These are phyloP conservation scores for Zeuzera pyrina DNA, from an alignment of 2,888 invertebrate genomes.

Conservation along the genomic window DNA sequence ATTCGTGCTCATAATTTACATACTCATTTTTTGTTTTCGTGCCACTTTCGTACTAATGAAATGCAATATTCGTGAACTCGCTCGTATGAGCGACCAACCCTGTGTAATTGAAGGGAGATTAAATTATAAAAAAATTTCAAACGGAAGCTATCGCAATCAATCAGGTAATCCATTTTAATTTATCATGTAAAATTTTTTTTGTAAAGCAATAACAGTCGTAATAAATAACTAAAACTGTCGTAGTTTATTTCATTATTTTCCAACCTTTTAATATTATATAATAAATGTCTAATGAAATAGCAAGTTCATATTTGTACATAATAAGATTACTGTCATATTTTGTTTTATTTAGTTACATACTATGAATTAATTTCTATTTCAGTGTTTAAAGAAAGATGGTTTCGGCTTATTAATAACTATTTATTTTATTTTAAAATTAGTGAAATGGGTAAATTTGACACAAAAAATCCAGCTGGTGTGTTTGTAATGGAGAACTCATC, in stretches of 20 bases:
- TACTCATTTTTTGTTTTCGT: not conserved
- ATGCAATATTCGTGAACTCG: conserved; percentile 80
- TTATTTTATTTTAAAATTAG: conserved; percentile 84
- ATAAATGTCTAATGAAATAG: too few relatives aligned
- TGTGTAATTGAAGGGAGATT: conserved; percentile 80
- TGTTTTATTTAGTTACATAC: too few relatives aligned
- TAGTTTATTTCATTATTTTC: too few relatives aligned
- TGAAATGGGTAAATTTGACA: conserved; percentile 76
- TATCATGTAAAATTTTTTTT: too few relatives aligned
- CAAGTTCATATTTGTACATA: too few relatives aligned
- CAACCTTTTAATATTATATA: too few relatives aligned
- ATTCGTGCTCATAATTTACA: too few relatives aligned
- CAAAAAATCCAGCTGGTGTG: conserved; percentile 78
- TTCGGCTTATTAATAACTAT: conserved; percentile 81
- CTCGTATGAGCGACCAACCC: conserved; percentile 74
- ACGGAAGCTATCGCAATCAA: conserved; percentile 67
- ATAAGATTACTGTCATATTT: too few relatives aligned
- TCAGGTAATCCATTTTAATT: conserved; percentile 34
- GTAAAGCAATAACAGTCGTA: too few relatives aligned
- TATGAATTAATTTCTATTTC: too few relatives aligned
- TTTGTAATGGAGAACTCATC: conserved; percentile 83
- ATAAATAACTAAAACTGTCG: too few relatives aligned
- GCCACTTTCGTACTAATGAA: conserved; percentile 68
- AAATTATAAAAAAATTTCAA: conserved; percentile 77
- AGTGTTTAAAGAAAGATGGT: conserved; percentile 85